These are phyloP conservation scores for Adoxophyes honmai DNA, from an alignment of 1,140 invertebrate genomes.

Conservation along the genomic window DNA sequence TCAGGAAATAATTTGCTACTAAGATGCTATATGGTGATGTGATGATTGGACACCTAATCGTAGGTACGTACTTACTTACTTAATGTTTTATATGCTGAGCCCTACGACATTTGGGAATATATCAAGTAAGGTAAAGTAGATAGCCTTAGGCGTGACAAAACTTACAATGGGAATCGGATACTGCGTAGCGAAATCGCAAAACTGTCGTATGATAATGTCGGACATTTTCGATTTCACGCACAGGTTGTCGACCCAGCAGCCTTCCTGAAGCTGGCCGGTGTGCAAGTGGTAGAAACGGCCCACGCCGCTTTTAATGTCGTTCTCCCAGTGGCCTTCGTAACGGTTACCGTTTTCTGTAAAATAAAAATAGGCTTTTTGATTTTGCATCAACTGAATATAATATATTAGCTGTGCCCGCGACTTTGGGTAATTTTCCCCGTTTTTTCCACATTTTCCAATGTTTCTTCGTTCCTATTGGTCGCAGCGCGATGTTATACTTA, in stretches of 20 bases:
- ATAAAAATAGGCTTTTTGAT: conserved; percentile 17
- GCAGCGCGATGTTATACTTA: too few relatives aligned
- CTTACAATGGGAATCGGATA: conserved; percentile 78
- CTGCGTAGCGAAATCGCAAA: conserved; percentile 68
- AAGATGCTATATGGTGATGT: too few relatives aligned
- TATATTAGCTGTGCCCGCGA: too few relatives aligned
- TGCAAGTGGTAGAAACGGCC: conserved; percentile 80
- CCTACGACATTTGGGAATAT: too few relatives aligned
- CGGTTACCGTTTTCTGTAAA: conserved; percentile 77
- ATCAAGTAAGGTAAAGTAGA: too few relatives aligned
- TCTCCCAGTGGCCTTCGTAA: conserved; percentile 80
- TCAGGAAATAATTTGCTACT: too few relatives aligned
- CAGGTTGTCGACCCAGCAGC: conserved; percentile 75
- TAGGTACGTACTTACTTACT: too few relatives aligned
- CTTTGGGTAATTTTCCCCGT: too few relatives aligned
- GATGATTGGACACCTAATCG: too few relatives aligned
- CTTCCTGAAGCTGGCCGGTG: conserved; percentile 80
- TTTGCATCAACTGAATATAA: neutral
- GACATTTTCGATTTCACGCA: conserved; percentile 75
- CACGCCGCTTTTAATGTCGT: conserved; percentile 77
- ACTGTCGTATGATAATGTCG: conserved; percentile 78
- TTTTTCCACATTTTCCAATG: too few relatives aligned
- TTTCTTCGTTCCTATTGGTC: too few relatives aligned
- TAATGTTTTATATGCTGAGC: too few relatives aligned
- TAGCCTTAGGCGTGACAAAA: neutral